A percentile compares a stretch with the other conserved stretches of the same genome.
Conservation (phyloP, 2,888 invertebrate genomes). For the Strigamia crassipes region DNA sequence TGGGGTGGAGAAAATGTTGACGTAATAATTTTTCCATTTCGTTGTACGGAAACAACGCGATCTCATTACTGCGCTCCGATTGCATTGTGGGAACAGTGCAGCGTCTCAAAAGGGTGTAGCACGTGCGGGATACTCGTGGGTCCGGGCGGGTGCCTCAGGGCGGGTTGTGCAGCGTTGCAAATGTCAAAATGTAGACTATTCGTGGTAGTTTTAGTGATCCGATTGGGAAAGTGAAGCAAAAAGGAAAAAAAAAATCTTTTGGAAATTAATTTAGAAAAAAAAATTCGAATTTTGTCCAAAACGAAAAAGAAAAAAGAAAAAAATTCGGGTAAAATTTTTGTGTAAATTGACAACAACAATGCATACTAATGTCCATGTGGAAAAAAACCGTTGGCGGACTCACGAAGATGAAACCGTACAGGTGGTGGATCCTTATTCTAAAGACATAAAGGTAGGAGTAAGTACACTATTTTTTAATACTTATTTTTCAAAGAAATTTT, state of each 20-base stretch:
- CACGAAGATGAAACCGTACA: conserved; percentile 90
- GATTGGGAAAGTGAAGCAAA: no score
- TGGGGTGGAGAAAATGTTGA: background rate
- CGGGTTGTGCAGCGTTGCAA: background rate
- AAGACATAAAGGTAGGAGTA: conserved; percentile 66
- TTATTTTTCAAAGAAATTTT: no score
- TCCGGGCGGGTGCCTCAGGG: conserved; percentile 23
- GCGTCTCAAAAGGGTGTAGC: conserved; percentile 7
- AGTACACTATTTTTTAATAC: background rate
- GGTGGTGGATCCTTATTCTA: conserved; percentile 85
- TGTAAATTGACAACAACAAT: conserved; percentile 61
- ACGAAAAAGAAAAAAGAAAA: background rate
- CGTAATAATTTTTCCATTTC: background rate
- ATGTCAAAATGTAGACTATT: background rate
- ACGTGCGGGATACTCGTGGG: conserved; percentile 30
- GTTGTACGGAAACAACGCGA: background rate
- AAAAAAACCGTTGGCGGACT: conserved; percentile 88
- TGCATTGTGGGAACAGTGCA: conserved; percentile 7
- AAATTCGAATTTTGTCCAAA: background rate
- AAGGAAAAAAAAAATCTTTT: no score
- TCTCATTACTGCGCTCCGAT: background rate
- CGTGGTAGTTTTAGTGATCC: no score
- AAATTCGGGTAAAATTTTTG: background rate
- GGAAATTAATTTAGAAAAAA: no score
- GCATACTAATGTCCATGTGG: conserved; percentile 86